Percentiles rank a stretch among this genome's conserved stretches.
Evolutionary conservation across 2,113 vertebrate species (phyloP).

Genomic region (Serilophus lunatus): DNA sequence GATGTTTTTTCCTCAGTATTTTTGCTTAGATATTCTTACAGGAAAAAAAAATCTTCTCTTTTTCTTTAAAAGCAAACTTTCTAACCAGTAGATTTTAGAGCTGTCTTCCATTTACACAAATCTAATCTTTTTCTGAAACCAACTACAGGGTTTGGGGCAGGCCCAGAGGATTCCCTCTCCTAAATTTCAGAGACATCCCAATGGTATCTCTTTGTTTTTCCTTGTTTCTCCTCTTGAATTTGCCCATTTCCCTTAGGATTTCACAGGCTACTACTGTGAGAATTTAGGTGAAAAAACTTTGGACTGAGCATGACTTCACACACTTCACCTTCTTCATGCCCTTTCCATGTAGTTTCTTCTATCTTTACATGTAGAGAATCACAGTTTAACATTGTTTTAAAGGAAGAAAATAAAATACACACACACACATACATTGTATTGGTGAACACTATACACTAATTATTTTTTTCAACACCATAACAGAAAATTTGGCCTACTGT

Average conservation of each 20-base stretch:
- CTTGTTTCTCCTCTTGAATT: background rate
- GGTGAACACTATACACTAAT: conserved; percentile 70
- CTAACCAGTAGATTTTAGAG: background rate
- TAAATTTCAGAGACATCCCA: background rate
- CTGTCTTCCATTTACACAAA: background rate
- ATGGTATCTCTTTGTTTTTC: background rate
- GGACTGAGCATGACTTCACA: conserved; percentile 4
- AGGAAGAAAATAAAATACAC: conserved; percentile 56
- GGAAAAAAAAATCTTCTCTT: background rate
- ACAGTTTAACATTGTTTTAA: conserved; percentile 7
- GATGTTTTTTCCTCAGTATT: background rate
- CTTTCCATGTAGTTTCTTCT: background rate
- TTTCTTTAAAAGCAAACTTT: conserved; percentile 2
- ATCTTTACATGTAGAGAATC: conserved; percentile 19
- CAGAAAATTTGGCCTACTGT: conserved; percentile 58
- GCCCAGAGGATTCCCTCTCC: background rate
- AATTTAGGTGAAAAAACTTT: background rate
- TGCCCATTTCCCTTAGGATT: background rate
- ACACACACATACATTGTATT: conserved; percentile 41
- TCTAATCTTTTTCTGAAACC: background rate
- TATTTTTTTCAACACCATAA: conserved; percentile 72
- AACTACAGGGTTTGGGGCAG: background rate
- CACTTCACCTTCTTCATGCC: background rate
- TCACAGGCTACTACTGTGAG: background rate
- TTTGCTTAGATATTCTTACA: background rate